Conservation (phyloP, 2,888 invertebrate species). For the Tenthredo livida region DNA sequence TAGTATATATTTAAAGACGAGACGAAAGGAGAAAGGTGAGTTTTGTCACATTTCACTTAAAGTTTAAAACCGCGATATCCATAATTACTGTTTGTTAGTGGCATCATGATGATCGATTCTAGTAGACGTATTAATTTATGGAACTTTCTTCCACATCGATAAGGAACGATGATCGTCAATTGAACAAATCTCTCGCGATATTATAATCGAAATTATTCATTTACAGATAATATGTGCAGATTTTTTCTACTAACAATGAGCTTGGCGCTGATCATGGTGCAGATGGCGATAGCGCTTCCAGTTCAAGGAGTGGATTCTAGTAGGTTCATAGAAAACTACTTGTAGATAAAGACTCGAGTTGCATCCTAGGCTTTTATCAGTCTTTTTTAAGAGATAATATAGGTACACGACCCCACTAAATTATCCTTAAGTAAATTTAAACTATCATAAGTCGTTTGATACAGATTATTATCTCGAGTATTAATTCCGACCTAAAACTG, state of each 20-base stretch:
- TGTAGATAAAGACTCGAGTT: background rate
- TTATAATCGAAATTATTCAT: background rate
- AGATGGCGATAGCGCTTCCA: slow-evolving; percentile 75
- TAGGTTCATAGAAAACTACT: background rate
- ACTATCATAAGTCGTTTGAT: background rate
- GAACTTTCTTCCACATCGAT: too few species aligned
- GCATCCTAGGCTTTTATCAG: background rate
- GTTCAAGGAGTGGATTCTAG: slow-evolving; percentile 63
- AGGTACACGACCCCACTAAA: background rate
- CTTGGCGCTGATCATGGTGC: background rate
- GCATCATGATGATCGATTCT: background rate
- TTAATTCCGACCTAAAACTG: background rate
- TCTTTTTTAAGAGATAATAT: background rate
- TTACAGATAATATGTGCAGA: background rate
- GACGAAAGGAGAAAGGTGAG: background rate
- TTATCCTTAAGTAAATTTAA: background rate
- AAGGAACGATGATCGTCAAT: background rate
- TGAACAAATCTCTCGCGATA: background rate
- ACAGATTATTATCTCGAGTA: background rate
- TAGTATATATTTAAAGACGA: background rate
- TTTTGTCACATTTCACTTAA: background rate
- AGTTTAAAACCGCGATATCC: too few species aligned
- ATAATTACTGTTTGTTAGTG: background rate
- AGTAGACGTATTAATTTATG: too few species aligned
- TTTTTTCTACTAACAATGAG: background rate